phyloP scores from a whole-genome alignment of 1,140 invertebrate species.

The Cyclina sinensis region DNA sequence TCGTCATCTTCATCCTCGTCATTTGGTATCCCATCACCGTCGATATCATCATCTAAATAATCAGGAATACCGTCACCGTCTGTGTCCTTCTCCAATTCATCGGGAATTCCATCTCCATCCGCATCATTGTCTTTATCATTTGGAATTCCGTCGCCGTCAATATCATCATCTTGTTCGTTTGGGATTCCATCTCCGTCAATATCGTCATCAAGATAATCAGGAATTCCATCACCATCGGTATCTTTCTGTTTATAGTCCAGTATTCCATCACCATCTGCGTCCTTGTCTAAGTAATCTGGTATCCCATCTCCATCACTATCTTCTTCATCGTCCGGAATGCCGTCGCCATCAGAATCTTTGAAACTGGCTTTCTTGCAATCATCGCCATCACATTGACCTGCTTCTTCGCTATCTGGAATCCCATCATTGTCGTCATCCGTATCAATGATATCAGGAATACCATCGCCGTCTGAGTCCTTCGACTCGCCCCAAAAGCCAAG shows the following conservation, averaged over 20 bases:
- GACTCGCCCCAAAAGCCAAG: conserved; percentile 72
- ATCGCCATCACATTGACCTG: conserved; percentile 81
- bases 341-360: conserved; percentile 81
- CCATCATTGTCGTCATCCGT: conserved; percentile 81
- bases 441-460: conserved; percentile 76
- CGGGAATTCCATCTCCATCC: conserved; percentile 83
- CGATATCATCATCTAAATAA: conserved; percentile 76
- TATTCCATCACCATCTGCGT: conserved; percentile 78
- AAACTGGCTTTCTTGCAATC: conserved; percentile 75
- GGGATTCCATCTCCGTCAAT: conserved; percentile 81
- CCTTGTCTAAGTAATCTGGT: conserved; percentile 77
- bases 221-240: conserved; percentile 80
- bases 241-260: conserved; percentile 72
- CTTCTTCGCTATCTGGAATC: conserved; percentile 82
- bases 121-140: conserved; percentile 77
- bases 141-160: conserved; percentile 78
- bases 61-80: conserved; percentile 82
- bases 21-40: conserved; percentile 76
- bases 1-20: conserved; percentile 74
- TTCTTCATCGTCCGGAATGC: conserved; percentile 82
- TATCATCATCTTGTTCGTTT: conserved; percentile 78
- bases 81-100: conserved; percentile 75
- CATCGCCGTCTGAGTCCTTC: conserved; percentile 79
- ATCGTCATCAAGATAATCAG: conserved; percentile 77
- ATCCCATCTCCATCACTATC: conserved; percentile 83